These are phyloP conservation scores for Megalops atlanticus DNA, from an alignment of 2,113 vertebrate species.

Conservation along the genomic window DNA sequence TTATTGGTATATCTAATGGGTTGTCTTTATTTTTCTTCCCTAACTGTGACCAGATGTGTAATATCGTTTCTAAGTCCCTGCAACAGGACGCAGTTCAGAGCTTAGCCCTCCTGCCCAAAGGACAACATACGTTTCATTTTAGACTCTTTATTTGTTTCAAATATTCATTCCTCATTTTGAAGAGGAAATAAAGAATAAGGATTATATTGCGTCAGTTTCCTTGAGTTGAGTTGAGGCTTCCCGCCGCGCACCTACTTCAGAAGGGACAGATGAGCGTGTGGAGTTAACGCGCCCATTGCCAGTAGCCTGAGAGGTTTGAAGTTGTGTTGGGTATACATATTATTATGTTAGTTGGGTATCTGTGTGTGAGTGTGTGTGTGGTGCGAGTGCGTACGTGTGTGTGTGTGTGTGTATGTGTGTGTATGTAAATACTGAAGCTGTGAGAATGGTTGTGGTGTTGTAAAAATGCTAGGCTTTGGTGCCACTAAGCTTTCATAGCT, in stretches of 20 bases:
- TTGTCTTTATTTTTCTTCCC: conserved; percentile 3
- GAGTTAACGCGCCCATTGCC: neutral
- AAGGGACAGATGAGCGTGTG: neutral
- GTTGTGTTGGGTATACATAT: too few relatives aligned
- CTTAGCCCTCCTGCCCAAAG: conserved; percentile 10
- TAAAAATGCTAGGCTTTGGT: too few relatives aligned
- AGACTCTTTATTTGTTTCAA: conserved; percentile 21
- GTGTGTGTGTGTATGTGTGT: too few relatives aligned
- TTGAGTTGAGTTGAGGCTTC: neutral
- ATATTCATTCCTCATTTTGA: conserved; percentile 30
- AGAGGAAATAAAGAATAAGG: conserved; percentile 40
- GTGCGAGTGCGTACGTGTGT: too few relatives aligned
- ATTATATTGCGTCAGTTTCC: conserved; percentile 13
- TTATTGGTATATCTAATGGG: neutral
- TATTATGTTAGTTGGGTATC: too few relatives aligned
- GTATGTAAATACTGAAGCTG: too few relatives aligned
- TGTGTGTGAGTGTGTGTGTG: too few relatives aligned
- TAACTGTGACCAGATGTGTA: conserved; percentile 38
- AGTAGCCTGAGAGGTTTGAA: neutral
- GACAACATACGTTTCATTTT: conserved; percentile 30
- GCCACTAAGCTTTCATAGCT: too few relatives aligned
- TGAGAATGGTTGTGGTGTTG: too few relatives aligned
- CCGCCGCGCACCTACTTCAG: neutral
- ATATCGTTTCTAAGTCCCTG: conserved; percentile 22
- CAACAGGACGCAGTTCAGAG: conserved; percentile 6